A percentile compares a stretch with the other conserved stretches of the same genome.
phyloP scores from a whole-genome alignment of 37 sponge, comb jelly and placozoan genomes.

The Axinella damicornis region DNA sequence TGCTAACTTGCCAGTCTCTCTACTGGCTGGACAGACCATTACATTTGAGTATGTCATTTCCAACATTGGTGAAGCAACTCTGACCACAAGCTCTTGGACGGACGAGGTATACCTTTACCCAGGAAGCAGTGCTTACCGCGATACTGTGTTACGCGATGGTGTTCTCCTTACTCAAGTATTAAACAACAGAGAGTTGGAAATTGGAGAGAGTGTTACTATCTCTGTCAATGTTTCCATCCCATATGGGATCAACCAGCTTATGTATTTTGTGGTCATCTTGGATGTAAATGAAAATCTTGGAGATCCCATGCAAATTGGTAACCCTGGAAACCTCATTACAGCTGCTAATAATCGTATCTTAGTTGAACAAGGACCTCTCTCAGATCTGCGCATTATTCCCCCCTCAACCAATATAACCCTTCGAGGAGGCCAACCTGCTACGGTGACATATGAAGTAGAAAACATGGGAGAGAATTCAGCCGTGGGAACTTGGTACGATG shows the following conservation, averaged over 20 bases:
- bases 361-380: constrained; percentile 9
- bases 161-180: neutral
- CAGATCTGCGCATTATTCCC: constrained; percentile 1
- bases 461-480: constrained; percentile 12
- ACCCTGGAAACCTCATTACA: neutral
- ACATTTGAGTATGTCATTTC: constrained; percentile 5
- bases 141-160: neutral
- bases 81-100: constrained; percentile 2
- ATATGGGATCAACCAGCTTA: constrained; percentile 1
- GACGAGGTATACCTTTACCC: neutral
- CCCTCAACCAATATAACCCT: neutral
- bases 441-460: neutral
- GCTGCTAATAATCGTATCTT: neutral
- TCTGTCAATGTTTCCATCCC: neutral
- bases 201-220: neutral
- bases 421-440: neutral
- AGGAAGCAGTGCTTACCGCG: neutral
- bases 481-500: constrained; percentile 8
- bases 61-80: neutral
- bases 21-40: constrained; percentile 4
- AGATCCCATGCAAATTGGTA: neutral
- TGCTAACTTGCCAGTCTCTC: neutral
- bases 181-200: constrained; percentile 4
- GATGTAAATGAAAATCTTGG: constrained; percentile 11
- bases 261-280: neutral